Evolutionary conservation across 2,888 invertebrate species (phyloP).

Genomic region (Crepidodera aurea): DNA sequence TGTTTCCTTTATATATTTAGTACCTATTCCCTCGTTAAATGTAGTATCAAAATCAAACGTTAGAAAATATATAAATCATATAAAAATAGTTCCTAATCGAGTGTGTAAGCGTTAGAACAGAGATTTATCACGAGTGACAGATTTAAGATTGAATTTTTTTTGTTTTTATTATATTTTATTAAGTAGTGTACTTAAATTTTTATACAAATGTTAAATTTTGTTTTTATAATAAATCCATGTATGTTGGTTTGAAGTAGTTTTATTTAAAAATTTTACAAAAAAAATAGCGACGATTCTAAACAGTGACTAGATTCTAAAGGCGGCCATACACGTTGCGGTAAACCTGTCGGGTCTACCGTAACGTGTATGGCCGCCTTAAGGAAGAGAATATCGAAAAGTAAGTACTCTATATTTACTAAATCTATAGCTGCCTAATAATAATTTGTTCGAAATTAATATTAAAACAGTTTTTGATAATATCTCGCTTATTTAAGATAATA

Average conservation of each 20-base stretch:
- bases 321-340: too few relatives aligned
- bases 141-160: constrained; percentile 16
- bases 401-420: too few relatives aligned
- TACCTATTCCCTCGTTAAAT: too few relatives aligned
- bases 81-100: not conserved
- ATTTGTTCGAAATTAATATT: too few relatives aligned
- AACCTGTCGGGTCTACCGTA: too few relatives aligned
- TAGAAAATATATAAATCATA: not conserved
- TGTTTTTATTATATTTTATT: constrained; percentile 11
- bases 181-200: constrained; percentile 17
- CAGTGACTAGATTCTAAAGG: not conserved
- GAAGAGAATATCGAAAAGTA: too few relatives aligned
- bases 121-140: constrained; percentile 33
- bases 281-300: not conserved
- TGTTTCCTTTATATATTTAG: not conserved
- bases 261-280: not conserved
- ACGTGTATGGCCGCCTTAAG: too few relatives aligned
- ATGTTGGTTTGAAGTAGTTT: constrained; percentile 11
- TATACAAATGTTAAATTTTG: constrained; percentile 6
- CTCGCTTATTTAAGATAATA: too few relatives aligned
- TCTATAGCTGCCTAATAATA: too few relatives aligned
- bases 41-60: too few relatives aligned
- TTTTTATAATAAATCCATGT: constrained; percentile 16
- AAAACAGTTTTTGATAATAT: too few relatives aligned
- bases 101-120: not conserved